A percentile compares a stretch with the other conserved stretches of the same genome.
phyloP scores from a whole-genome alignment of 2,113 vertebrate species.

The Podilymbus podiceps region DNA sequence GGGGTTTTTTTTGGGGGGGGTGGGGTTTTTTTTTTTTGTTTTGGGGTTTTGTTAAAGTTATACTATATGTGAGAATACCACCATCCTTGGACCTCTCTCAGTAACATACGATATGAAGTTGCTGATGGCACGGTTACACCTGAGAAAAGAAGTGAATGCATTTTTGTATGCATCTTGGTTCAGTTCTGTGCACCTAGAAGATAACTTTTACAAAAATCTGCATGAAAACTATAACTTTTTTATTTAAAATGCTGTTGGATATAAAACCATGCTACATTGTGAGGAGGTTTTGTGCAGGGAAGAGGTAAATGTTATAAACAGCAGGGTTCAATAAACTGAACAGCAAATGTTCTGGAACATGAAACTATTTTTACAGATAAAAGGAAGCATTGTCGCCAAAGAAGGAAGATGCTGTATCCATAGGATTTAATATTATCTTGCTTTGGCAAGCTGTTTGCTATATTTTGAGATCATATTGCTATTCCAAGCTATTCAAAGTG shows the following conservation, averaged over 20 bases:
- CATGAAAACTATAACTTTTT: slow-evolving; percentile 68
- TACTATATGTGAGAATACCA: slow-evolving; percentile 26
- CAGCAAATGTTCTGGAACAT: slow-evolving; percentile 46
- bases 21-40: no score
- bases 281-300: slow-evolving; percentile 46
- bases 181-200: slow-evolving; percentile 70
- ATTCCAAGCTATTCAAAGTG: slow-evolving; percentile 73
- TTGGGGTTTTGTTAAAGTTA: slow-evolving; percentile 47
- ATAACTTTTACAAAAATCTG: slow-evolving; percentile 74
- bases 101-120: not conserved
- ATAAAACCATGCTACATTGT: slow-evolving; percentile 45
- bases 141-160: slow-evolving; percentile 63
- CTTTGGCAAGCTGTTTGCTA: slow-evolving; percentile 79
- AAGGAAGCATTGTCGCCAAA: slow-evolving; percentile 67
- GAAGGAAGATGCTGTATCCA: slow-evolving; percentile 63
- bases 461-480: slow-evolving; percentile 76
- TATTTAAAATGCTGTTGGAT: slow-evolving; percentile 71
- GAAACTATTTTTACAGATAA: slow-evolving; percentile 70
- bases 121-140: not conserved
- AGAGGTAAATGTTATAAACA: slow-evolving; percentile 34
- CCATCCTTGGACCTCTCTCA: slow-evolving; percentile 23
- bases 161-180: slow-evolving; percentile 76
- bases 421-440: slow-evolving; percentile 73
- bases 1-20: slow-evolving; percentile 11
- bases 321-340: slow-evolving; percentile 42